Conservation (phyloP, 2,113 vertebrate genomes). For the Plectropomus leopardus region DNA sequence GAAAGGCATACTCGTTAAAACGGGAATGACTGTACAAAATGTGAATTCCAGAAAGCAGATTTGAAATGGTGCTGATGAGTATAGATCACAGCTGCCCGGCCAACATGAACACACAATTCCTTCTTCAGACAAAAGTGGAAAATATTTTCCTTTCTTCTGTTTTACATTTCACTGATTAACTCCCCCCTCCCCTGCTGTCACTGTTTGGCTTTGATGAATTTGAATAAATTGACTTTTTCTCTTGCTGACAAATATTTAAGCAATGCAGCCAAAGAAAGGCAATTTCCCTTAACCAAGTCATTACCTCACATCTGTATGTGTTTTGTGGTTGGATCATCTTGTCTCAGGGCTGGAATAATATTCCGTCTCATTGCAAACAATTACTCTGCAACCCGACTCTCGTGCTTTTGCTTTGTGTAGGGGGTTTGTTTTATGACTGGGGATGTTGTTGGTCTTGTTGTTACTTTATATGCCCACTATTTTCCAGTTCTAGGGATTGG, state of each 20-base stretch:
- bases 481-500: conserved; percentile 84
- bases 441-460: conserved; percentile 36
- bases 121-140: conserved; percentile 54
- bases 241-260: conserved; percentile 74
- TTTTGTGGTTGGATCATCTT: conserved; percentile 69
- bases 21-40: conserved; percentile 30
- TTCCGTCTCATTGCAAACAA: conserved; percentile 57
- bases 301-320: conserved; percentile 72
- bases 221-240: conserved; percentile 75
- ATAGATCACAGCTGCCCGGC: conserved; percentile 51
- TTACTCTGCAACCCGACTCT: conserved; percentile 52
- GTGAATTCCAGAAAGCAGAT: conserved; percentile 57
- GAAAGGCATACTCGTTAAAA: conserved; percentile 50
- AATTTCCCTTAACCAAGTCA: conserved; percentile 64
- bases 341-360: conserved; percentile 67
- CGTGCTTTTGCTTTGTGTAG: conserved; percentile 33
- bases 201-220: conserved; percentile 78
- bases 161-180: conserved; percentile 71
- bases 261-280: conserved; percentile 62
- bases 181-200: conserved; percentile 63
- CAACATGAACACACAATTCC: conserved; percentile 51
- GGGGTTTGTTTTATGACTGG: neutral
- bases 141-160: conserved; percentile 60
- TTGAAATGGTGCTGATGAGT: conserved; percentile 57
- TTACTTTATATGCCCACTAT: conserved; percentile 76